Base-by-base conservation (phyloP, 2,113 vertebrate species). In the Peromyscus leucopus region DNA sequence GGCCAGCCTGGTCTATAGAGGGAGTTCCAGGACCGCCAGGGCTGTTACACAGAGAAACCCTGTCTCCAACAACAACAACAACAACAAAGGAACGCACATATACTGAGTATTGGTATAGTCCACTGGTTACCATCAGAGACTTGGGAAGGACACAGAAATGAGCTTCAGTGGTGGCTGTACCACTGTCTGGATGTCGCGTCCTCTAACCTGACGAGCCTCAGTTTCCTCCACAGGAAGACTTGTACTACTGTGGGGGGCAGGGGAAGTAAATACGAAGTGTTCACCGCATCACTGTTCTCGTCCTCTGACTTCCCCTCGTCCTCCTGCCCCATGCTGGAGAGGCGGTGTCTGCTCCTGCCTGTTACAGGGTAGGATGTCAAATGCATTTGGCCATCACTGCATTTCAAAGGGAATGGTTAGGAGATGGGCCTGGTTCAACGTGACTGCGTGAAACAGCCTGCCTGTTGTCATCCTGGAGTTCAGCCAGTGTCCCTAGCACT, bases 201-300 rank as follows among this genome's bases (percentile, higher is more conserved):
- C 79, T n/a, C 80, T 55, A 65, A 74, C 3, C n/a, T 65, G 61
- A 22, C 39, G 72, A 90, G 61, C 31, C 46, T 95, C 65, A 69
- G 33, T 80, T 90, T 93, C 82, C 86, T 94, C 46, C 72, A 69
- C 59, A 71, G 39, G 55, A 90, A 90, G 84, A 51, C 42, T 94
- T 19, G 28, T 39, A 79, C 55, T 39, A 59, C 39, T 46, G 48
- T 57, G 46, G 17, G n/a, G 21, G 88, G 21, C 4, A 24, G 91
- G 91, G n/a, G 46, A 95, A 75, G 89, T 65, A 46, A 63, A 69
- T 19, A 67, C 31, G 65, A 91, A 57, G n/a, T 10, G n/a, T 28
- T 22, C 21, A 5, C 26, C 28, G 24, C 42, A 36, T 10, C 26
- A 42, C 1, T 63, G 21, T 61, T 13, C 67, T 36, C 33, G 33